These are phyloP conservation scores for Procavia capensis DNA, from an alignment of 2,113 vertebrate species.

Conservation along the genomic window DNA sequence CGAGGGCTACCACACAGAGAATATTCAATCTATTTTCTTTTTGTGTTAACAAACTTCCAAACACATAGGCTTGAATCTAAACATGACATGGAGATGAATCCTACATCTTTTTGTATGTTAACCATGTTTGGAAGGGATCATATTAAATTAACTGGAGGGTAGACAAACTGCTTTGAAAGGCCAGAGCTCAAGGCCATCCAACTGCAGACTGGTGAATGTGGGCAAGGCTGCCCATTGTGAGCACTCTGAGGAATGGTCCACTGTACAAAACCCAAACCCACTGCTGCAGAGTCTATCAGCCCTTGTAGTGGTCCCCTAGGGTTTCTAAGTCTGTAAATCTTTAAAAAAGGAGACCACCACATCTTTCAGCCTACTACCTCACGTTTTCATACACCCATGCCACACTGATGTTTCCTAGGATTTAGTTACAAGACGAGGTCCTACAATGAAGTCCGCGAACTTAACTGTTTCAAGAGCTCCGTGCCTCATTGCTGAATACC, in stretches of 20 bases:
- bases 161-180: neutral
- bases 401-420: neutral
- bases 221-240: neutral
- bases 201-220: neutral
- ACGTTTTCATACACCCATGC: neutral
- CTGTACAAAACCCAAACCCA: no score
- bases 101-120: neutral
- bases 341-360: no score
- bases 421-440: no score
- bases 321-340: no score
- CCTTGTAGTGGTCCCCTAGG: no score
- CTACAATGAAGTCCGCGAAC: no score
- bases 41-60: neutral
- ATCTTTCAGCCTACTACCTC: neutral
- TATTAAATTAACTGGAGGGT: neutral
- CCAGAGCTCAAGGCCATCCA: neutral
- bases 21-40: conserved; percentile 7
- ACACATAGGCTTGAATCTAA: neutral
- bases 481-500: no score
- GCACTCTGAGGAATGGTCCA: neutral
- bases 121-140: neutral
- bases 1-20: neutral
- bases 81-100: neutral
- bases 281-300: no score
- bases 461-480: no score